These are phyloP conservation scores for Noctua janthina DNA, from an alignment of 2,888 invertebrate species.

Conservation along the genomic window DNA sequence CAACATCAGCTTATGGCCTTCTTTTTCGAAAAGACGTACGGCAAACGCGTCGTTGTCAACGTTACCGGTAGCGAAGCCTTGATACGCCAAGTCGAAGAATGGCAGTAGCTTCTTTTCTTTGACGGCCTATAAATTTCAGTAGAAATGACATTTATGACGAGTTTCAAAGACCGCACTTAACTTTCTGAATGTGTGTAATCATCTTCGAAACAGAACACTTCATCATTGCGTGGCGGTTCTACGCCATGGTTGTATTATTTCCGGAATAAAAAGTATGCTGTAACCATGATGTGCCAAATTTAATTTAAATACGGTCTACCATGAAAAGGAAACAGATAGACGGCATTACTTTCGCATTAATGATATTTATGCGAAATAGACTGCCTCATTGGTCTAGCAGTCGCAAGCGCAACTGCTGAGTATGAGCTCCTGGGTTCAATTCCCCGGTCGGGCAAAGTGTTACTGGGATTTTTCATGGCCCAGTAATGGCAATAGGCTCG, in stretches of 20 bases:
- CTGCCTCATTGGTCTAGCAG: neutral
- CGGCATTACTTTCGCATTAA: neutral
- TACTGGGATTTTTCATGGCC: neutral
- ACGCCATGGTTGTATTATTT: neutral
- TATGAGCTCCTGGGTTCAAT: neutral
- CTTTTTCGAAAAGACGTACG: conserved; percentile 95
- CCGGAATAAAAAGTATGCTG: neutral
- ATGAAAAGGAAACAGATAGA: neutral
- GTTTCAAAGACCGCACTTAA: neutral
- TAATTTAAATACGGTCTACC: neutral
- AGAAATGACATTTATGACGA: neutral
- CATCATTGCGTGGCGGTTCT: too few species aligned
- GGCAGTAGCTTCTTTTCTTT: conserved; percentile 96
- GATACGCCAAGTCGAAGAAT: conserved; percentile 99
- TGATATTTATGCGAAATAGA: neutral
- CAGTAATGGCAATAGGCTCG: neutral
- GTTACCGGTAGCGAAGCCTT: conserved; percentile 98
- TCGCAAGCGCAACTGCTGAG: neutral
- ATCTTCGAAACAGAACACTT: neutral
- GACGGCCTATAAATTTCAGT: conserved; percentile 88
- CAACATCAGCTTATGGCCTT: conserved; percentile 96
- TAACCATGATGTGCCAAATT: neutral
- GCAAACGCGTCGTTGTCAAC: conserved; percentile 97
- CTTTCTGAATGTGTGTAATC: neutral
- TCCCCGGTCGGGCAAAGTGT: neutral